phyloP scores from a whole-genome alignment of 2,113 vertebrate genomes.

The Oostethus manadensis region DNA sequence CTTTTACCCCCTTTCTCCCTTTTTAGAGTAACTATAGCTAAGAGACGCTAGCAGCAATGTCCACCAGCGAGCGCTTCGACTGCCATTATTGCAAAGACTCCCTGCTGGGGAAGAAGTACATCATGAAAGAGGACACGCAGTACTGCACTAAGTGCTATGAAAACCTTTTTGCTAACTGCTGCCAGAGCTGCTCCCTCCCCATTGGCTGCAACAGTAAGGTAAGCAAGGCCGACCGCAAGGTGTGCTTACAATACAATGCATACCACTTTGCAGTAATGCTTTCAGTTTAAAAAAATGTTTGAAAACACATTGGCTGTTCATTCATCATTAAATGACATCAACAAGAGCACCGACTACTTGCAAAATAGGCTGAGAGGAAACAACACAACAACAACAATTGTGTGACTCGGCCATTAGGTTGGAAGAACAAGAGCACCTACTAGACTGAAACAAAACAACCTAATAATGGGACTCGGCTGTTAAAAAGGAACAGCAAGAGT shows the following conservation, averaged over 20 bases:
- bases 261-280: too few species aligned
- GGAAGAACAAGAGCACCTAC: too few species aligned
- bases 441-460: too few species aligned
- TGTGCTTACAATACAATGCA: not conserved
- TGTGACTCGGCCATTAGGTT: too few species aligned
- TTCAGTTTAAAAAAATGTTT: too few species aligned
- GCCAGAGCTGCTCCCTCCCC: constrained; percentile 80
- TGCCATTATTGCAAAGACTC: constrained; percentile 88
- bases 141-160: constrained; percentile 89
- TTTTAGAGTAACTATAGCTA: constrained; percentile 35
- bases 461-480: too few species aligned
- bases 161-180: constrained; percentile 84
- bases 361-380: too few species aligned
- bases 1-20: constrained; percentile 11
- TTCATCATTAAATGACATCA: too few species aligned
- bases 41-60: constrained; percentile 68
- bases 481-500: too few species aligned
- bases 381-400: too few species aligned
- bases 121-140: constrained; percentile 80
- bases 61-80: constrained; percentile 68
- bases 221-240: constrained; percentile 21
- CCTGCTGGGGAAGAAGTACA: constrained; percentile 86
- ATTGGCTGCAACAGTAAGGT: constrained; percentile 90
- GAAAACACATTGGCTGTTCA: too few species aligned
- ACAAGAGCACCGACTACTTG: too few species aligned